Percentiles rank a stretch among this genome's conserved stretches.
These are phyloP conservation scores for Branchellion lobata DNA, from an alignment of 2,888 invertebrate species.

Conservation along the genomic window DNA sequence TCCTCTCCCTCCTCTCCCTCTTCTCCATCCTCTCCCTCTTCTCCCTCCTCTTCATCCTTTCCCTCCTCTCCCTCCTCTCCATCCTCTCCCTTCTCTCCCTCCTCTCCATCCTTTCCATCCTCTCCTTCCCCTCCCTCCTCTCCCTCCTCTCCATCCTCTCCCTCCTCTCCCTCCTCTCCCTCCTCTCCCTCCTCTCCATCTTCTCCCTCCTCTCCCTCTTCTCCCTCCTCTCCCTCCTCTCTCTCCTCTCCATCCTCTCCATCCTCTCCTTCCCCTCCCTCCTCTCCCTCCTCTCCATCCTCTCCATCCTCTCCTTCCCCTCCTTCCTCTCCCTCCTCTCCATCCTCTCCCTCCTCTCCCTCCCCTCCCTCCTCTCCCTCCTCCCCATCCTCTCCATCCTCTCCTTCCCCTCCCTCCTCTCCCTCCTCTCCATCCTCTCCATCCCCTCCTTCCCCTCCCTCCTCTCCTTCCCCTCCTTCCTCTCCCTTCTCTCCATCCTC, in stretches of 20 bases:
- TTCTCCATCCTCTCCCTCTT: background rate
- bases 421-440: too few relatives aligned
- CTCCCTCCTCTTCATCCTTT: background rate
- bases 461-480: background rate
- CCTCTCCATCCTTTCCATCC: too few relatives aligned
- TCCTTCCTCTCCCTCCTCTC: background rate
- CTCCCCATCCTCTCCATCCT: too few relatives aligned
- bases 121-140: too few relatives aligned
- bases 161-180: background rate
- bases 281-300: too few relatives aligned
- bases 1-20: background rate
- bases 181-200: background rate
- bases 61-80: background rate
- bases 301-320: too few relatives aligned
- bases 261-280: too few relatives aligned
- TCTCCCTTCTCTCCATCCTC: background rate
- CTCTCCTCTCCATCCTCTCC: background rate
- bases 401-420: too few relatives aligned
- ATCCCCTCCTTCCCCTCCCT: background rate
- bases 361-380: background rate
- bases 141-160: background rate
- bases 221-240: background rate
- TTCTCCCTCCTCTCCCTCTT: background rate
- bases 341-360: background rate
- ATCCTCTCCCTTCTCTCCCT: background rate